Conservation (phyloP, 1,140 invertebrate genomes). For the Rhagoletis pomonella region DNA sequence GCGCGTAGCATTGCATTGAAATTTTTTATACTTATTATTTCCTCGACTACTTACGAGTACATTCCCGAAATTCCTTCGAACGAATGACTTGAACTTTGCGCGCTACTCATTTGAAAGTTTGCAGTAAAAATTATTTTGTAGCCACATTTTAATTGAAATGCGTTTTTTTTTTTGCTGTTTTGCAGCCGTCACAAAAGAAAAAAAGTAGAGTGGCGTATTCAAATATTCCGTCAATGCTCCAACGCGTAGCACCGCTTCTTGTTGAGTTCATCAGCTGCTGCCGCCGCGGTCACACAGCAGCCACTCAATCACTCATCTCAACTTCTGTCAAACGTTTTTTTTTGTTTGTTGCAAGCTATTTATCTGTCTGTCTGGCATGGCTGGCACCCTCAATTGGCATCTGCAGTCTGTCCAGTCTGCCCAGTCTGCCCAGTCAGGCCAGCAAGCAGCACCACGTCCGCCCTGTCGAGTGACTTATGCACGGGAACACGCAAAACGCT, state of each 20-base stretch:
- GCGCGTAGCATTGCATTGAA: neutral
- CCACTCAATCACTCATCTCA: slow-evolving; percentile 22
- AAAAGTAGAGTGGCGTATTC: neutral
- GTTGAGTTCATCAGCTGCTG: neutral
- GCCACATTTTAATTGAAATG: slow-evolving; percentile 38
- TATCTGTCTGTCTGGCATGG: neutral
- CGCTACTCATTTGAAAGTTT: neutral
- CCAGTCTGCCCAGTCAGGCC: neutral
- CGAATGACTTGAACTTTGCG: neutral
- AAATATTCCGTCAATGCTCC: neutral
- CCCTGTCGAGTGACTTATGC: neutral
- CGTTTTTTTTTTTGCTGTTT: neutral
- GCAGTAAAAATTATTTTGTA: neutral
- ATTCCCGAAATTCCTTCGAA: neutral
- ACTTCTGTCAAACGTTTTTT: slow-evolving; percentile 1
- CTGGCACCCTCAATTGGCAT: slow-evolving; percentile 17
- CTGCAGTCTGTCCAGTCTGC: neutral
- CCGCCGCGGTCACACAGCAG: neutral
- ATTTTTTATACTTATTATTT: neutral
- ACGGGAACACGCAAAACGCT: neutral
- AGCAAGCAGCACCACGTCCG: neutral
- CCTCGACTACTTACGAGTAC: neutral
- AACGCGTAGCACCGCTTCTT: neutral
- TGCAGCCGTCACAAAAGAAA: neutral
- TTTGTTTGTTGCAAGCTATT: neutral